Evolutionary conservation across 2,797 vertebrate species (phyloP), one percentile per base, ranked within the genome.

Genomic region (Hylomyscus alleni): DNA sequence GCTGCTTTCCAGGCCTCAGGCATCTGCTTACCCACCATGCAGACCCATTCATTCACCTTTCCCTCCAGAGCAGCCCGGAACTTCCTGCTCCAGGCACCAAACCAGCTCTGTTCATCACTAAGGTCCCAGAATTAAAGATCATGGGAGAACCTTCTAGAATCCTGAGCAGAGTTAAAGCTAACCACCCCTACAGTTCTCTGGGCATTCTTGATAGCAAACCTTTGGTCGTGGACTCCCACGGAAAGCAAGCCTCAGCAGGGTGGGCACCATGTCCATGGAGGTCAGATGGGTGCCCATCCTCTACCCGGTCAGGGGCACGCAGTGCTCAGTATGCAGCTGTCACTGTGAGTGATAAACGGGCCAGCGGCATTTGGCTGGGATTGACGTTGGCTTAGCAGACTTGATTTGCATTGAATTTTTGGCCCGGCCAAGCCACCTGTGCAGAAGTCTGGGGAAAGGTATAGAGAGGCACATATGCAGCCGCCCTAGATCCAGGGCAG

Each of bases 251-350:
- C 19, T 75, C 67, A 4, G 0, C 3, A 78, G 34, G 58, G 76
- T 1, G 31, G 67, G 44, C 3, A 7, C 69, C 29, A 1, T 0
- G 12, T 19, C n/a, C 1, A 0, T 26, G 24, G 34, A 0, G 5
- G 34, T 54, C 47, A 89, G 10, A 62, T 31, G 4, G 11, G 0
- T 0, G 13, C 24, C 58, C 6, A 24, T 72, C 11, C 26, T 80
- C 75, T 31, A 40, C n/a, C 20, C 11, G 1, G 3, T 1, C 0
- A 0, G 3, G 9, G 19, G 58, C 69, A 62, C 7, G 54, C 0
- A 37, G 69, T 19, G 60, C 20, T 58, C 90, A 37, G 19, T 6
- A 10, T 34, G 2, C 29, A 47, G n/a, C 8, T 11, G 44, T 31
- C 37, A 34, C 1, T 0, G 12, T 0, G 19, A 67, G 26, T 0